Evolutionary conservation across 2,113 vertebrate genomes (phyloP).

Genomic region (Pseudorasbora parva): DNA sequence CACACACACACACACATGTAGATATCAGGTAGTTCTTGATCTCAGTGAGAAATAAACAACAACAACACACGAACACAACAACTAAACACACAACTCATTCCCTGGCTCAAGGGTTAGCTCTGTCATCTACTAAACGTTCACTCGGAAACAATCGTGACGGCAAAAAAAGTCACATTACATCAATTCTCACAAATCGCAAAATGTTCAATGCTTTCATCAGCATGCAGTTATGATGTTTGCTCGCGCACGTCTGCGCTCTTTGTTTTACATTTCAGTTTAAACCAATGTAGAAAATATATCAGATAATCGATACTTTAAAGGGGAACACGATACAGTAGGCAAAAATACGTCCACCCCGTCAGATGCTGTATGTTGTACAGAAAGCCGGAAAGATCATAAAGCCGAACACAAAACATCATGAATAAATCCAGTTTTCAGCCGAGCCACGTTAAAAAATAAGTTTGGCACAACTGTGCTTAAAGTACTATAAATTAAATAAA

Average conservation of each 20-base stretch:
- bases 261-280: conserved; percentile 49
- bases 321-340: not conserved
- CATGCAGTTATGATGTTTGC: conserved; percentile 70
- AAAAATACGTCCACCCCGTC: no score
- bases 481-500: conserved; percentile 52
- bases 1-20: no score
- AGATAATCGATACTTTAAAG: conserved; percentile 13
- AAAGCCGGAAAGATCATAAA: not conserved
- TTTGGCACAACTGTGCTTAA: conserved; percentile 54
- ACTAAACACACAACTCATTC: conserved; percentile 67
- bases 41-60: conserved; percentile 61
- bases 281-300: conserved; percentile 58
- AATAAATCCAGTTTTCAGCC: not conserved
- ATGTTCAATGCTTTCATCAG: conserved; percentile 57
- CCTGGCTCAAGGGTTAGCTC: conserved; percentile 63
- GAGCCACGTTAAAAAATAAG: conserved; percentile 33
- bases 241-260: conserved; percentile 45
- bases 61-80: conserved; percentile 69
- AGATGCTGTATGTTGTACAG: no score
- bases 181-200: conserved; percentile 56
- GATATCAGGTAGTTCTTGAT: conserved; percentile 50
- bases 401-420: not conserved
- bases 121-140: conserved; percentile 64
- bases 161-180: conserved; percentile 72
- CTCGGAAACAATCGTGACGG: conserved; percentile 73